Conservation (phyloP, 2,888 invertebrate species). For the Acrobasis repandana region DNA sequence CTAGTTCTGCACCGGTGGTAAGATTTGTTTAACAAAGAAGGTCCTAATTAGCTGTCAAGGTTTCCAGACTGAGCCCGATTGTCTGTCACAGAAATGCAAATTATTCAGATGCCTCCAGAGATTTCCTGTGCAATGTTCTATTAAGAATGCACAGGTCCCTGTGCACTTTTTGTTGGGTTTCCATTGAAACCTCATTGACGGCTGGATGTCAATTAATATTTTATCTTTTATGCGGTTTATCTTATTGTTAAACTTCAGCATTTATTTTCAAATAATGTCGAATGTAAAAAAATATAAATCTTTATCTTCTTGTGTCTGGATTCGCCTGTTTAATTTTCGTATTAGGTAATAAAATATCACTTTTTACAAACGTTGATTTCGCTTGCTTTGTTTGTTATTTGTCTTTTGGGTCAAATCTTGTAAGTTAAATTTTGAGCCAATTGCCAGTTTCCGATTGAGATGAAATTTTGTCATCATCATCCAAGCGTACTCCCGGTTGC, state of each 20-base stretch:
- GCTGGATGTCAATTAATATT: slow-evolving; percentile 12
- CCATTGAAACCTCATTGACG: slow-evolving; percentile 1
- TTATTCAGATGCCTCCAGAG: slow-evolving; percentile 79
- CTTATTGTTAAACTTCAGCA: background rate
- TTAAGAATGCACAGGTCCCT: slow-evolving; percentile 41
- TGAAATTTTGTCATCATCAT: too few relatives aligned
- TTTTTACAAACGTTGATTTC: too few relatives aligned
- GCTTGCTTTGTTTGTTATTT: too few relatives aligned
- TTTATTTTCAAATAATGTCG: background rate
- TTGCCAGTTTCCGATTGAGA: too few relatives aligned
- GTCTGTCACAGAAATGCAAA: slow-evolving; percentile 75
- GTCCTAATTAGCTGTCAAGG: slow-evolving; percentile 81
- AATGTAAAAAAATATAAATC: too few relatives aligned
- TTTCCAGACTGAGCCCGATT: slow-evolving; percentile 56
- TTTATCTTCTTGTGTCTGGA: too few relatives aligned
- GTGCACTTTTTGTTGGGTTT: slow-evolving; percentile 36
- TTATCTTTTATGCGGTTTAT: too few relatives aligned
- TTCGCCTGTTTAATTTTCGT: too few relatives aligned
- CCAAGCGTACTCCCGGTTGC: too few relatives aligned
- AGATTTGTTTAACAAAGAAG: slow-evolving; percentile 79
- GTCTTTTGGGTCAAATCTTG: too few relatives aligned
- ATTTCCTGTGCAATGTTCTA: slow-evolving; percentile 66
- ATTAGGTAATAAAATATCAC: too few relatives aligned
- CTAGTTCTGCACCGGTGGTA: slow-evolving; percentile 42
- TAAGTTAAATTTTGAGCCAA: too few relatives aligned